Evolutionary conservation across 2,113 vertebrate genomes (phyloP), one percentile per base, ranked within the genome.

Genomic region (Rhadina sibilatrix): DNA sequence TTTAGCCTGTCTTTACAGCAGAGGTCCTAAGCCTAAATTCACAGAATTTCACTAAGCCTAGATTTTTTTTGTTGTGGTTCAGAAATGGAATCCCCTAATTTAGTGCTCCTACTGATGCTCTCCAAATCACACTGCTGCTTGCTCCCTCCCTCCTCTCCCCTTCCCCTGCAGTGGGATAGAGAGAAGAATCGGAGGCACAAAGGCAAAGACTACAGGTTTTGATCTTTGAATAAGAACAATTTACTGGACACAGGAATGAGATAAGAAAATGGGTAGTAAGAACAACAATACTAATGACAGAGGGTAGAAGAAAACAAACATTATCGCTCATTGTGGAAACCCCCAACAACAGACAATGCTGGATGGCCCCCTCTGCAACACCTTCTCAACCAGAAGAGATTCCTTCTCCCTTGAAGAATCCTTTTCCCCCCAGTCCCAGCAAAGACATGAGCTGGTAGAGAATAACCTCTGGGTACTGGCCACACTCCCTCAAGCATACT

Each of bases 391-490:
- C 1, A 1, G 28, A 87, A 78, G 15, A 15, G n/a, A 53, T 12
- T 23, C 15, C 40, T 64, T 72, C 49, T 64, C 15, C 28, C 59
- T 28, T 18, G 23, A 54, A 65, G 19, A 15, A 85, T 56, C 8
- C 12, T 30, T 11, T 63, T 63, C 30, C 14, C 16, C 21, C 4
- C 11, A 25, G 0, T 1, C 25, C 7, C 7, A 4, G 37, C 16
- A 59, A 66, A 42, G 23, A 47, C 40, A 74, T 12, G 15, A 52
- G 37, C 33, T 23, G 15, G 38, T 52, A 44, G 1, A 87, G 33
- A 60, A 38, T 19, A 69, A 78, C 6, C 9, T 60, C 46, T 33
- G 12, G 38, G 33, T 60, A 50, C 11, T 68, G 35, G 35, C 9
- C 31, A 42, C 4, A 2, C 7, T n/a, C 24, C 25, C 11, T 42